Evolutionary conservation across 2,888 invertebrate genomes (phyloP), one percentile per base, ranked within the genome.

Genomic region (Resseliella maxima): DNA sequence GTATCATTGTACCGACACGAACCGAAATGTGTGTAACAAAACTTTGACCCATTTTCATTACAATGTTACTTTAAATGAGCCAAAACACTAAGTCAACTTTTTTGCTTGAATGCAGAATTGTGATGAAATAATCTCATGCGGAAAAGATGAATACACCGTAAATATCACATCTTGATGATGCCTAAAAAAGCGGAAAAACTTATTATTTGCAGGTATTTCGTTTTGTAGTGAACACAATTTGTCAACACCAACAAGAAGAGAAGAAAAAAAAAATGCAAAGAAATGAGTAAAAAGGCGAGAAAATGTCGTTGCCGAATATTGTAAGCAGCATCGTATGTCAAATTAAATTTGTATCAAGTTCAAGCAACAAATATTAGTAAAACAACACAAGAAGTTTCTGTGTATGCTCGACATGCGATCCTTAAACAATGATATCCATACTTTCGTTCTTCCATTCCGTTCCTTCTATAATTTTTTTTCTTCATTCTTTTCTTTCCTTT

Each of bases 261-360:
- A 24, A 59, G 59, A 8, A 6, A 24, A 59, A 27, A n/a, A 59
- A 59, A 31, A n/a, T n/a, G n/a, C n/a, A n/a, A n/a, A n/a, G n/a
- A 31, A n/a, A 59, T 59, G 10, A n/a, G 59, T 5, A 3, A 59
- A 27, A 31, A 31, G 72, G 31, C 35, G 72, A 18, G 10, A 72
- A 72, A 72, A 72, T 15, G 72, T 72, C 72, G 72, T 31, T 15
- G 27, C 35, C 72, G 35, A 31, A 72, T 72, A 35, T 35, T 72
- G 72, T 72, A 18, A 72, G 35, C 31, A 72, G 72, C 72, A 72
- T 31, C 72, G 35, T 31, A 72, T 72, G 72, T 72, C 72, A 72
- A 83, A 83, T 83, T 38, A 83, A 83, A 83, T 83, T 83, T 38
- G 83, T 83, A 83, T 38, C 38, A 83, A 38, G 83, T 38, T 83